These are phyloP conservation scores for Heterodera schachtii DNA, from an alignment of 1,140 invertebrate genomes.

Conservation along the genomic window DNA sequence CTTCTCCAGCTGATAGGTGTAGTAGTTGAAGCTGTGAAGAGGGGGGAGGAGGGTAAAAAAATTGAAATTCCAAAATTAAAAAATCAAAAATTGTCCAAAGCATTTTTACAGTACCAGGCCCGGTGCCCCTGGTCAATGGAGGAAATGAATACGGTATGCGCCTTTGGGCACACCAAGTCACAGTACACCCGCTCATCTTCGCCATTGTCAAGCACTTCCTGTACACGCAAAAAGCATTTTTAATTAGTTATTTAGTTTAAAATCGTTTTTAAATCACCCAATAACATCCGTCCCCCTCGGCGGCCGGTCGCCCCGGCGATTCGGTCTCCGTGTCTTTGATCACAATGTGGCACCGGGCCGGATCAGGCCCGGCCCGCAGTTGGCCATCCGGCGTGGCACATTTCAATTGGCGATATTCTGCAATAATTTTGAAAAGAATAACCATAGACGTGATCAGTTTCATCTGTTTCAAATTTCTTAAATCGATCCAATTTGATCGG, in stretches of 20 bases:
- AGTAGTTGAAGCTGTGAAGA: constrained; percentile 55
- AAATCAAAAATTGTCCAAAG: constrained; percentile 37
- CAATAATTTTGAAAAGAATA: too few species aligned
- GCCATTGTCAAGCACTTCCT: constrained; percentile 62
- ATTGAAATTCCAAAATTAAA: constrained; percentile 8
- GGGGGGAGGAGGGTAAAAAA: constrained; percentile 9
- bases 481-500: too few species aligned
- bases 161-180: constrained; percentile 63
- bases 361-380: constrained; percentile 56
- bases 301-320: constrained; percentile 57
- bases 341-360: constrained; percentile 60
- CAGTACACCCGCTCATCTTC: constrained; percentile 65
- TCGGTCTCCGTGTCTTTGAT: constrained; percentile 60
- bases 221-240: background rate
- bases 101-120: constrained; percentile 33
- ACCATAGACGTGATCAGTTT: too few species aligned
- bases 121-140: constrained; percentile 62
- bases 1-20: constrained; percentile 62
- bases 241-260: constrained; percentile 6
- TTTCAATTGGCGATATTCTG: constrained; percentile 64
- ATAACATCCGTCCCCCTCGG: constrained; percentile 65
- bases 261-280: constrained; percentile 23
- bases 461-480: too few species aligned
- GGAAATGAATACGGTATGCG: constrained; percentile 64
- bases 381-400: constrained; percentile 62